Conservation (phyloP, 2,888 invertebrate genomes). For the Lucinisca nassula region DNA sequence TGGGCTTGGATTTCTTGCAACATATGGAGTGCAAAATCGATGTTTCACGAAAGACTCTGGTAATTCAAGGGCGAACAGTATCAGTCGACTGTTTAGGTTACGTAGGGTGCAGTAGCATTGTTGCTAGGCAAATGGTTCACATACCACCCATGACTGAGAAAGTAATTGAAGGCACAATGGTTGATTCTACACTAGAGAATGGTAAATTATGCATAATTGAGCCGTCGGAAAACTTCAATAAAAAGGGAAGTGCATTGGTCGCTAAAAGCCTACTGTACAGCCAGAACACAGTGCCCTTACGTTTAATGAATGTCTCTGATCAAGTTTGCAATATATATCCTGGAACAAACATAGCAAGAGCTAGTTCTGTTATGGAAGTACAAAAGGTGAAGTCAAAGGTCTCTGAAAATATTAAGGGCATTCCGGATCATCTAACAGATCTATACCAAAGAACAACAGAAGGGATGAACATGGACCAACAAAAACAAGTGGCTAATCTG, state of each 20-base stretch:
- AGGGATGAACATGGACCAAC: background rate
- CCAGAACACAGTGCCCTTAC: conserved; percentile 37
- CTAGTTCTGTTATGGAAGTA: conserved; percentile 6
- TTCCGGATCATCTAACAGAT: conserved; percentile 11
- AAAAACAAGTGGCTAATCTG: conserved; percentile 2
- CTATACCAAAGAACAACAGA: background rate
- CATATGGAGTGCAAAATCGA: background rate
- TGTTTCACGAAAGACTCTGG: background rate
- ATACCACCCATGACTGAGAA: too few species aligned
- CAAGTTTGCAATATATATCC: conserved; percentile 33
- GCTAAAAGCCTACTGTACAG: conserved; percentile 46
- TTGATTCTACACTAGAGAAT: too few species aligned
- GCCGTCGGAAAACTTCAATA: too few species aligned
- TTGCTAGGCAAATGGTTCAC: too few species aligned
- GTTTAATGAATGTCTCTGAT: conserved; percentile 53
- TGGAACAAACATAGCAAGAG: conserved; percentile 38
- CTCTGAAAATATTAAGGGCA: too few species aligned
- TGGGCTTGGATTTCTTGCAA: conserved; percentile 21
- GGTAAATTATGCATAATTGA: too few species aligned
- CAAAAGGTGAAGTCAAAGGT: background rate
- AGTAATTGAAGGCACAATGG: background rate
- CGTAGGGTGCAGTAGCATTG: too few species aligned
- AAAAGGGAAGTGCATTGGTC: too few species aligned
- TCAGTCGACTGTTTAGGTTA: too few species aligned
- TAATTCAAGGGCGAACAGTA: too few species aligned